Evolutionary conservation across 2,888 invertebrate species (phyloP).

Genomic region (Ormia ochracea): DNA sequence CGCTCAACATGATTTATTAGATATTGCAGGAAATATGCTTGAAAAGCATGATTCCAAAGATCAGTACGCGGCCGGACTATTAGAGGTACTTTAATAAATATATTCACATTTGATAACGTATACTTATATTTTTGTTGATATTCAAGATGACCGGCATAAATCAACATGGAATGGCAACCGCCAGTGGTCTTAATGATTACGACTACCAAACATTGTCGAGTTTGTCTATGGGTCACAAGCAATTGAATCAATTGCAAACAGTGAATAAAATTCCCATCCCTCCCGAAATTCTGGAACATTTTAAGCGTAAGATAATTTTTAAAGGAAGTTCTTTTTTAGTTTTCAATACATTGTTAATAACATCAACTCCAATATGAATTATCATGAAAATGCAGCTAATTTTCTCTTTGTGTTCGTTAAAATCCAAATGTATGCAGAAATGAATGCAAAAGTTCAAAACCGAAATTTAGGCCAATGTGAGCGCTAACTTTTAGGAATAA

Average conservation of each 20-base stretch:
- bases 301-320: constrained; percentile 88
- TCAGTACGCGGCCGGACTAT: constrained; percentile 71
- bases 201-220: constrained; percentile 91
- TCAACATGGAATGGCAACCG: constrained; percentile 85
- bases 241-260: constrained; percentile 87
- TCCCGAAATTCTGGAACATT: constrained; percentile 95
- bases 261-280: constrained; percentile 92
- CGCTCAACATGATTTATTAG: constrained; percentile 81
- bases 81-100: constrained; percentile 69
- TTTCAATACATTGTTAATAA: too few species aligned
- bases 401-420: too few species aligned
- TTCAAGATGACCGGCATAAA: constrained; percentile 81
- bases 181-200: constrained; percentile 92
- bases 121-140: too few species aligned
- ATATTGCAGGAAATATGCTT: constrained; percentile 87
- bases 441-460: too few species aligned
- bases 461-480: too few species aligned
- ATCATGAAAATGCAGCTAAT: too few species aligned
- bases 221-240: constrained; percentile 82
- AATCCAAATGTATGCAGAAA: too few species aligned
- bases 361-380: too few species aligned
- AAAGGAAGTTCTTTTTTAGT: too few species aligned
- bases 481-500: too few species aligned
- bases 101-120: too few species aligned
- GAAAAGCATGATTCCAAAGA: constrained; percentile 81